Percentiles rank a stretch among this genome's conserved stretches.
These are phyloP conservation scores for Coelinius sp. DNA, from an alignment of 2,888 invertebrate genomes.

Conservation along the genomic window DNA sequence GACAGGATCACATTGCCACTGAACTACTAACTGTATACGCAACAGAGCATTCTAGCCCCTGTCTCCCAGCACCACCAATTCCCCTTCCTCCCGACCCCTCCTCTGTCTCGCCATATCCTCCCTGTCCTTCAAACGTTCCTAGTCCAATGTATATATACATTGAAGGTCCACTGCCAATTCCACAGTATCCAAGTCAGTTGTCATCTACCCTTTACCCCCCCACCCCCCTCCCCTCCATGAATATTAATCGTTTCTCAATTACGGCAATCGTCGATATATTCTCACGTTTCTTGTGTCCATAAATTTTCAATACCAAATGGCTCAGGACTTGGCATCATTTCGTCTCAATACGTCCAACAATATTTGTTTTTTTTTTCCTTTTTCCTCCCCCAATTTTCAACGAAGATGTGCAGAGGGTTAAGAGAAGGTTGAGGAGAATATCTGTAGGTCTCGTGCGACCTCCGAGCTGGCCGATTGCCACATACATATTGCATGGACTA, in stretches of 20 bases:
- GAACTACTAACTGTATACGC: conserved; percentile 58
- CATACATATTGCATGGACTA: conserved; percentile 66
- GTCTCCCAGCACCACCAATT: conserved; percentile 1
- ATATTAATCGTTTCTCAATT: neutral
- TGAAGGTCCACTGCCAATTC: conserved; percentile 18
- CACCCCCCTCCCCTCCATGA: neutral
- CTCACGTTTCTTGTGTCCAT: conserved; percentile 10
- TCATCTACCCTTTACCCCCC: conserved; percentile 29
- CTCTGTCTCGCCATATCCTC: neutral
- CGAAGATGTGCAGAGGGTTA: neutral
- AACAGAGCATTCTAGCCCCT: conserved; percentile 43
- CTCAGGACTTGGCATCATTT: conserved; percentile 18
- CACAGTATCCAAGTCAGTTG: conserved; percentile 56
- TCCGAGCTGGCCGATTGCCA: conserved; percentile 43
- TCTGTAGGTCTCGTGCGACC: conserved; percentile 25
- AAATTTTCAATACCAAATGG: neutral
- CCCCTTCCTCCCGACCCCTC: neutral
- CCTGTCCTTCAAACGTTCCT: conserved; percentile 7
- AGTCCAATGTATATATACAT: neutral
- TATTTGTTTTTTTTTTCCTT: conserved; percentile 4
- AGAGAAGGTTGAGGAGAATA: conserved; percentile 40
- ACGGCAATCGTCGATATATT: conserved; percentile 4
- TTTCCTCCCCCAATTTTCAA: too few relatives aligned
- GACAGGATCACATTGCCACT: conserved; percentile 69
- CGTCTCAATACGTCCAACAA: conserved; percentile 30